These are phyloP conservation scores for Erpornis zantholeuca DNA, from an alignment of 2,113 vertebrate species.

Conservation along the genomic window DNA sequence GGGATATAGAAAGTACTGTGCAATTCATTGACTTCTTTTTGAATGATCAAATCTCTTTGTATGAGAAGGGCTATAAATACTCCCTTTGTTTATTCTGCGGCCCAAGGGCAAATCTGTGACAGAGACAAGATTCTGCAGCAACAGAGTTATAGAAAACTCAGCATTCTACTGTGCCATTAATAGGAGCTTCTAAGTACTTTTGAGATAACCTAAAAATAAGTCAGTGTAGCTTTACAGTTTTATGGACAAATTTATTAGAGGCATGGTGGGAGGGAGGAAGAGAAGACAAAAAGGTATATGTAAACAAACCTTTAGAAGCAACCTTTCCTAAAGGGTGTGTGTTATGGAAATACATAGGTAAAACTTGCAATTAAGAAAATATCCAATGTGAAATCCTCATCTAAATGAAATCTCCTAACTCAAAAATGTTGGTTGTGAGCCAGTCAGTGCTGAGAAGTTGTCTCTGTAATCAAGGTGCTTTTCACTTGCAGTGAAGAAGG, in stretches of 20 bases:
- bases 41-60: constrained; percentile 34
- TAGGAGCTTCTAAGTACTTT: constrained; percentile 26
- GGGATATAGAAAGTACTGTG: neutral
- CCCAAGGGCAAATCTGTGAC: constrained; percentile 27
- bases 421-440: neutral
- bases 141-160: neutral
- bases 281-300: neutral
- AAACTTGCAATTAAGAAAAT: neutral
- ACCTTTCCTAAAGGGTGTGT: neutral
- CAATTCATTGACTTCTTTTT: neutral
- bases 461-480: neutral
- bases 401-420: neutral
- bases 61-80: constrained; percentile 30
- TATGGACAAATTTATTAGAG: neutral
- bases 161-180: neutral
- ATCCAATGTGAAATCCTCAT: neutral
- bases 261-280: neutral
- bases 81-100: constrained; percentile 38
- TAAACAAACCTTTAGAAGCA: neutral
- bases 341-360: neutral
- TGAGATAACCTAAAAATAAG: constrained; percentile 48
- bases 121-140: constrained; percentile 33
- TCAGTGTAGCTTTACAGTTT: neutral
- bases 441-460: neutral
- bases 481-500: neutral